Conservation (phyloP, 2,113 vertebrate species). For the Lathamus discolor region DNA sequence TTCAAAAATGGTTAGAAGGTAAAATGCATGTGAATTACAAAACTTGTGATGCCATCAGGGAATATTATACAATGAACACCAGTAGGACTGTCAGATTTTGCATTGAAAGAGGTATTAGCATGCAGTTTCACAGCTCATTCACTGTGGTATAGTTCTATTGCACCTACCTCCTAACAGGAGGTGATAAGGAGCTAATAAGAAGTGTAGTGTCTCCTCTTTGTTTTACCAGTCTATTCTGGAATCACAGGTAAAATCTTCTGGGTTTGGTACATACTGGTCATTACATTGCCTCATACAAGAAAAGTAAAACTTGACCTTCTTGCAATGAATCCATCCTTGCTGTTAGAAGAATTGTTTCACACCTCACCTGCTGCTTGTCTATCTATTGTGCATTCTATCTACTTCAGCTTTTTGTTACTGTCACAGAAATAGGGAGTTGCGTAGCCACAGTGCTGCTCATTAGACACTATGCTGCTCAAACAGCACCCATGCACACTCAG, state of each 20-base stretch:
- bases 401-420: neutral
- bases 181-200: neutral
- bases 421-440: neutral
- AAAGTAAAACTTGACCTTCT: neutral
- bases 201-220: neutral
- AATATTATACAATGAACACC: neutral
- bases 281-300: neutral
- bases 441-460: neutral
- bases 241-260: neutral
- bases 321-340: neutral
- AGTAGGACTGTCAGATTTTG: neutral
- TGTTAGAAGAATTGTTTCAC: neutral
- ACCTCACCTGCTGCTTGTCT: neutral
- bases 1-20: neutral
- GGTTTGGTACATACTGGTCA: neutral
- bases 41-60: neutral
- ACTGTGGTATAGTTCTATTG: neutral
- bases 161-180: neutral
- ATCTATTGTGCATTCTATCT: neutral
- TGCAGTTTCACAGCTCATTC: neutral
- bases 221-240: neutral
- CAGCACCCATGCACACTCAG: neutral
- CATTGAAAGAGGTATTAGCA: neutral
- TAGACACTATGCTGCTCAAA: neutral
- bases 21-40: neutral